Conservation (phyloP, 2,113 vertebrate species). For the Sialia sialis region DNA sequence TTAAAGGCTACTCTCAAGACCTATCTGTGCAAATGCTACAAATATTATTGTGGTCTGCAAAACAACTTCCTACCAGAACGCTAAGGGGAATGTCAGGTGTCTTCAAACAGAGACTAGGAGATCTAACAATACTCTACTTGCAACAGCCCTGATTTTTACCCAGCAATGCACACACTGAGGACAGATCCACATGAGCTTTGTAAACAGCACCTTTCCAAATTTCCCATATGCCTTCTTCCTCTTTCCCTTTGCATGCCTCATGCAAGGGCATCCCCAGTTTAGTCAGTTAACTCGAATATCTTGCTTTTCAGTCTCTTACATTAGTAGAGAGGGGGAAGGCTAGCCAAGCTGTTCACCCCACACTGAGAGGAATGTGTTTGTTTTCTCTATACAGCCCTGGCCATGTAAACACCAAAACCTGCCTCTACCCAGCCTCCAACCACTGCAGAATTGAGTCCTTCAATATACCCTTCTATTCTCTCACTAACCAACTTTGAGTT, state of each 20-base stretch:
- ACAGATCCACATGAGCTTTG: not conserved
- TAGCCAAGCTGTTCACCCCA: not conserved
- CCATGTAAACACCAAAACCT: not conserved
- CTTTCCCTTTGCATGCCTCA: not conserved
- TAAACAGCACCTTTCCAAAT: not conserved
- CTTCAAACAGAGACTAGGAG: not conserved
- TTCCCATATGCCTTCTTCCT: not conserved
- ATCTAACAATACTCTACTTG: not conserved
- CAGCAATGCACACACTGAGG: not conserved
- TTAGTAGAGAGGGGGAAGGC: accelerated
- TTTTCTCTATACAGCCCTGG: not conserved
- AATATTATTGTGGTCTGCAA: not conserved
- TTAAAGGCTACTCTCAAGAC: not conserved
- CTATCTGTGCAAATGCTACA: not conserved
- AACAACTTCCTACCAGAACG: not conserved
- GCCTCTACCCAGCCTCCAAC: not conserved
- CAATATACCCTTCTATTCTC: not conserved
- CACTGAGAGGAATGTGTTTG: accelerated
- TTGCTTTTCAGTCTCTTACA: not conserved
- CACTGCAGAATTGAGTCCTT: not conserved
- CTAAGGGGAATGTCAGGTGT: not conserved
- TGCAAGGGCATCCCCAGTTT: not conserved
- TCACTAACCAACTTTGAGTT: not conserved
- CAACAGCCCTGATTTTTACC: not conserved
- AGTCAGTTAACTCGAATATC: accelerated